Evolutionary conservation across 2,113 vertebrate species (phyloP).

Genomic region (Anoplopoma fimbria): DNA sequence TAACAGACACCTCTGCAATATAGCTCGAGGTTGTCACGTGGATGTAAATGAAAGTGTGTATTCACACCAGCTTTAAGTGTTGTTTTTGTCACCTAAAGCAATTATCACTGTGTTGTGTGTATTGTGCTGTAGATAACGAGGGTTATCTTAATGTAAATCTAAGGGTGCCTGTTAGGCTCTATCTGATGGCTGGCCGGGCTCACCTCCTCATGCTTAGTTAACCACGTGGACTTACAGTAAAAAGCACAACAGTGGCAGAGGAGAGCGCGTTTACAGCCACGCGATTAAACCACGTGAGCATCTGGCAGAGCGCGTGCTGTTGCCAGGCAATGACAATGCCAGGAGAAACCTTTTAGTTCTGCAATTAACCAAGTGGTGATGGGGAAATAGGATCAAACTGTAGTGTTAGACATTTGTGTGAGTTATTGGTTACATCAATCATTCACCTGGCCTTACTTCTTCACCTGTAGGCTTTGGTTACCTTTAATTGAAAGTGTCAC

Average conservation of each 20-base stretch:
- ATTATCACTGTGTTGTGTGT: conserved; percentile 63
- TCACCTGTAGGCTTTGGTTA: background rate
- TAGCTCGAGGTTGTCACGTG: background rate
- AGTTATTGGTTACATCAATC: background rate
- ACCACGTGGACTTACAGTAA: conserved; percentile 54
- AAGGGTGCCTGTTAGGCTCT: conserved; percentile 40
- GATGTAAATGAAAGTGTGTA: conserved; percentile 50
- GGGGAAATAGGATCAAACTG: background rate
- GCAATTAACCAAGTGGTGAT: background rate
- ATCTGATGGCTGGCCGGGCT: conserved; percentile 37
- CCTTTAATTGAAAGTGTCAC: background rate
- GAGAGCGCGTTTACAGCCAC: background rate
- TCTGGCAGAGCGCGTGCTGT: background rate
- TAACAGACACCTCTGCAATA: background rate
- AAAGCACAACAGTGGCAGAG: conserved; percentile 24
- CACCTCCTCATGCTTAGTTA: background rate
- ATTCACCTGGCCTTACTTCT: background rate
- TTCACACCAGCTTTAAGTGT: conserved; percentile 67
- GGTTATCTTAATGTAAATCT: conserved; percentile 62
- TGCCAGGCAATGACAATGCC: background rate
- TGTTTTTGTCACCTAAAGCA: conserved; percentile 59
- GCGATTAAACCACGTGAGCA: conserved; percentile 1
- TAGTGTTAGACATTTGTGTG: background rate
- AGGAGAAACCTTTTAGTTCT: background rate
- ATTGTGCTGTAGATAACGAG: conserved; percentile 16